These are phyloP conservation scores for Cheilosia pagana DNA, from an alignment of 2,888 invertebrate species.

Conservation along the genomic window DNA sequence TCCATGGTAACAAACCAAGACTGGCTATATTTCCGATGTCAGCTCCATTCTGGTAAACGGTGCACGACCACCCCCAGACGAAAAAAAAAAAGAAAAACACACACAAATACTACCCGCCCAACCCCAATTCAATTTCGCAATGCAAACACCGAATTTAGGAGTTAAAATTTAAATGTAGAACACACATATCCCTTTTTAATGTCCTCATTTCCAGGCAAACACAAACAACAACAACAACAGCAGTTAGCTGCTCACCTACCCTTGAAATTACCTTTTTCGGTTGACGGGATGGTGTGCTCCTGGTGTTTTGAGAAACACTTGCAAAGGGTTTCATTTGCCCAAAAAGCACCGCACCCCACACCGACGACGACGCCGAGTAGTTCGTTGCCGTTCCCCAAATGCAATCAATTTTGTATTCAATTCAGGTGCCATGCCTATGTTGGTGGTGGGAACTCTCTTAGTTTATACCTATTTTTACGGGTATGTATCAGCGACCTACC, in stretches of 20 bases:
- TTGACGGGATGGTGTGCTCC: conserved; percentile 41
- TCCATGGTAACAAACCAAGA: too few relatives aligned
- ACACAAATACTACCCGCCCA: conserved; percentile 16
- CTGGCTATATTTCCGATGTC: neutral
- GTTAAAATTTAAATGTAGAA: conserved; percentile 70
- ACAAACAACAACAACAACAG: conserved; percentile 60
- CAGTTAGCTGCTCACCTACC: conserved; percentile 72
- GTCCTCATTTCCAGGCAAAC: conserved; percentile 68
- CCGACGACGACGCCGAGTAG: too few relatives aligned
- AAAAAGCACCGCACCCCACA: conserved; percentile 2
- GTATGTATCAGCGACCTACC: conserved; percentile 46
- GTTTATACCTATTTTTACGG: neutral
- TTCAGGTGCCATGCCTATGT: conserved; percentile 51
- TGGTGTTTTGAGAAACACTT: conserved; percentile 61
- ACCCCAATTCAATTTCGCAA: conserved; percentile 69
- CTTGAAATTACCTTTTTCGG: conserved; percentile 72
- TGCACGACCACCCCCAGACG: neutral
- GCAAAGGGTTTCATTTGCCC: conserved; percentile 42
- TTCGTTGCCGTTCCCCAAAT: conserved; percentile 37
- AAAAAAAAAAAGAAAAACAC: neutral
- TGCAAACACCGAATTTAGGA: conserved; percentile 57
- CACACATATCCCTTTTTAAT: conserved; percentile 65
- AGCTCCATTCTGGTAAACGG: neutral
- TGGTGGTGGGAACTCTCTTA: conserved; percentile 8
- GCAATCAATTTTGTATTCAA: conserved; percentile 71